phyloP scores from a whole-genome alignment of 2,797 vertebrate genomes.

The Enteromius viviparus region DNA sequence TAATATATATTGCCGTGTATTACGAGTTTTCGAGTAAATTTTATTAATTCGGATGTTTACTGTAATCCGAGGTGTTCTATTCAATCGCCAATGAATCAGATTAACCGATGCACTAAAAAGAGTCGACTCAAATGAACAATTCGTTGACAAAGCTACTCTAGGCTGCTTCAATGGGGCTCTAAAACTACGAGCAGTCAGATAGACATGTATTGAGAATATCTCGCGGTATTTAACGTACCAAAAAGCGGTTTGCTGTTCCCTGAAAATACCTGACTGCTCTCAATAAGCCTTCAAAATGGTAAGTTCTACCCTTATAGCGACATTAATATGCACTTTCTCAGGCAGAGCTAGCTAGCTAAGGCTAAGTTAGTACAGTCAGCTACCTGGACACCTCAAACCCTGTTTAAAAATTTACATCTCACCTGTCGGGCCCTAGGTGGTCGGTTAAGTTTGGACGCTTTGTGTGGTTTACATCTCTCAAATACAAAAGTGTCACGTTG shows the following conservation, averaged over 20 bases:
- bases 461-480: background rate
- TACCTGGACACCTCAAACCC: constrained; percentile 27
- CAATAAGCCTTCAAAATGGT: constrained; percentile 55
- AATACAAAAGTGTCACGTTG: background rate
- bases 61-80: background rate
- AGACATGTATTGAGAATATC: constrained; percentile 63
- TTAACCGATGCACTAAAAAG: constrained; percentile 1
- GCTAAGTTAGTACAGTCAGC: constrained; percentile 17
- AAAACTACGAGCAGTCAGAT: constrained; percentile 34
- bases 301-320: constrained; percentile 29
- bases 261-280: constrained; percentile 19
- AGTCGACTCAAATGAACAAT: constrained; percentile 8
- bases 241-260: constrained; percentile 25
- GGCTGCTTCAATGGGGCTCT: constrained; percentile 47
- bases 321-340: constrained; percentile 27
- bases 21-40: background rate
- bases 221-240: background rate
- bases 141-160: constrained; percentile 16
- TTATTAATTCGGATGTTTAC: background rate
- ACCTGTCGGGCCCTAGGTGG: background rate
- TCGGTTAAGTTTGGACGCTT: background rate
- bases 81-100: background rate
- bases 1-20: background rate
- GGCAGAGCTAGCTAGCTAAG: constrained; percentile 36
- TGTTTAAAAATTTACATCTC: constrained; percentile 12